Conservation (phyloP, 2,888 invertebrate genomes). For the Mesochorus sp. region DNA sequence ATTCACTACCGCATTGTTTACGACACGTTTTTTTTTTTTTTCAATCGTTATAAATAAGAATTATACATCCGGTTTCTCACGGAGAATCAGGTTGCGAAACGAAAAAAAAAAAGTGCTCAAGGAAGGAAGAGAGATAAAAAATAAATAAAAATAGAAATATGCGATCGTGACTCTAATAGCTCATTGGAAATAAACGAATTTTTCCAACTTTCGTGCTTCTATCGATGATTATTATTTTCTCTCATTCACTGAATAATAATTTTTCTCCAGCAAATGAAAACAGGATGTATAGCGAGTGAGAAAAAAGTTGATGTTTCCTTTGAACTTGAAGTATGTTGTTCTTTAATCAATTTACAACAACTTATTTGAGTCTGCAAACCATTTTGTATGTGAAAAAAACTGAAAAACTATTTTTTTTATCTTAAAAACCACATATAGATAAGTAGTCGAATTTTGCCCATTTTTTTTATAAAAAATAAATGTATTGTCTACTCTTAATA, state of each 20-base stretch:
- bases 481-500: no score
- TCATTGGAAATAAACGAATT: constrained; percentile 13
- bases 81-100: no score
- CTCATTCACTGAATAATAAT: constrained; percentile 5
- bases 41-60: neutral
- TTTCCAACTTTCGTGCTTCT: neutral
- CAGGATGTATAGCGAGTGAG: neutral
- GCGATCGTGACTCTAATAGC: neutral
- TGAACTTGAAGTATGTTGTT: neutral
- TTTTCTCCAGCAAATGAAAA: neutral
- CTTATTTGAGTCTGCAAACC: no score
- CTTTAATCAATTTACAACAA: no score
- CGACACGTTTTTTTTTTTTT: neutral
- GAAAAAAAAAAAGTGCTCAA: no score
- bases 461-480: no score
- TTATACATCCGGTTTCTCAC: neutral
- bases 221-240: constrained; percentile 9
- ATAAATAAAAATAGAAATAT: no score
- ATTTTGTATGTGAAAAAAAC: no score
- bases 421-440: no score
- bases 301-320: neutral
- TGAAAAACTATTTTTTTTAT: no score
- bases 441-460: no score
- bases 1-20: neutral
- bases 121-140: neutral